Conservation (phyloP, 2,888 invertebrate genomes). For the Melanostoma scalare region DNA sequence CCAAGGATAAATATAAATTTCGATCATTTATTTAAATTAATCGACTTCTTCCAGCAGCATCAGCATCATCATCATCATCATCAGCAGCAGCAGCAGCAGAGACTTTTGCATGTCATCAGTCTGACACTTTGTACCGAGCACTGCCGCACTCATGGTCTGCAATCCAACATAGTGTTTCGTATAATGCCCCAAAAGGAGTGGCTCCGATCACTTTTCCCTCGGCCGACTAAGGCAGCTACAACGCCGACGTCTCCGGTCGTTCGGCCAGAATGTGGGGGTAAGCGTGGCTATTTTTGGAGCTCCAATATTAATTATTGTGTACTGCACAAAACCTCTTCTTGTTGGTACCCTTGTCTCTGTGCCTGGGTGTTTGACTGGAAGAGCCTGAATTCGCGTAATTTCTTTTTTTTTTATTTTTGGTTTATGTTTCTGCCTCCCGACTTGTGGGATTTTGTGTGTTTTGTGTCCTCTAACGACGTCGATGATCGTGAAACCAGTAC, state of each 20-base stretch:
- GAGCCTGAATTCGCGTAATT: conserved; percentile 44
- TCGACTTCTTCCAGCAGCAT: conserved; percentile 56
- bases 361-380: conserved; percentile 68
- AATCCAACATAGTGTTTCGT: conserved; percentile 21
- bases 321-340: conserved; percentile 60
- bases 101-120: conserved; percentile 68
- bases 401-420: conserved; percentile 6
- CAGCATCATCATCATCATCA: neutral
- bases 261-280: conserved; percentile 59
- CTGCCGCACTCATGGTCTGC: conserved; percentile 18
- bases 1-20: conserved; percentile 69
- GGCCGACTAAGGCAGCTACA: neutral
- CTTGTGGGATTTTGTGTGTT: conserved; percentile 50
- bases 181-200: conserved; percentile 63
- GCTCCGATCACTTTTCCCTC: conserved; percentile 49
- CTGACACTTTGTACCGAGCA: conserved; percentile 56
- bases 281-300: conserved; percentile 70
- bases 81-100: conserved; percentile 35
- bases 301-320: conserved; percentile 71
- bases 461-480: conserved; percentile 59
- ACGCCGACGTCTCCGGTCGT: neutral
- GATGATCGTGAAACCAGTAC: conserved; percentile 70
- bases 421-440: neutral
- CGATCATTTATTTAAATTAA: conserved; percentile 71
- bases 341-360: neutral